Conservation (phyloP, 2,797 vertebrate species). For the Leontopithecus rosalia region DNA sequence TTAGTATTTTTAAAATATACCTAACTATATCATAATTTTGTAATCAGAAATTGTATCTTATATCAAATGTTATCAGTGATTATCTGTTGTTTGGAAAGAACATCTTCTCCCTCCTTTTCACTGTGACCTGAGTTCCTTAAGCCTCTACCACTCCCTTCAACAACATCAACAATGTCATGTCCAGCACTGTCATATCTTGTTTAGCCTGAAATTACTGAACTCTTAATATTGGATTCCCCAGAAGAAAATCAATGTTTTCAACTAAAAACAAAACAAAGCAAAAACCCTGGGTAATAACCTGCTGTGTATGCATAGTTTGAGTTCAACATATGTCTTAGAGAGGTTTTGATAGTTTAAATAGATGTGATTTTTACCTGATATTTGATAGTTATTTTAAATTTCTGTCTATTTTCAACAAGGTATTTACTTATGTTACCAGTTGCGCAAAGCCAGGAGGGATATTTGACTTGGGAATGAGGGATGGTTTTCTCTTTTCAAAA, state of each 20-base stretch:
- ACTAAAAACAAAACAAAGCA: neutral
- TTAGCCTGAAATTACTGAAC: conserved; percentile 3
- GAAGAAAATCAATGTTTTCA: conserved; percentile 6
- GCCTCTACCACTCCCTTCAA: neutral
- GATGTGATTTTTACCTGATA: neutral
- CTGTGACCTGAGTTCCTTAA: neutral
- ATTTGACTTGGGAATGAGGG: neutral
- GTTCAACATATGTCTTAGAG: conserved; percentile 1
- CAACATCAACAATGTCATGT: neutral
- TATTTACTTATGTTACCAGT: neutral
- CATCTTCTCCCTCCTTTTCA: neutral
- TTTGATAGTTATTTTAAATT: conserved; percentile 32
- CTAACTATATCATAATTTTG: neutral
- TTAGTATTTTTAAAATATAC: neutral
- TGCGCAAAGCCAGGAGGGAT: neutral
- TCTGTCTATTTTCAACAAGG: conserved; percentile 15
- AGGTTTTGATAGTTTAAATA: conserved; percentile 25
- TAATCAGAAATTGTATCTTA: neutral
- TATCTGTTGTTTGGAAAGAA: neutral
- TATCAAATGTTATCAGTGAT: neutral
- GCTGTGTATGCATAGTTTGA: neutral
- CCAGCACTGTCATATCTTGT: neutral
- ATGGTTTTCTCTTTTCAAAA: neutral
- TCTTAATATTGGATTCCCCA: neutral
- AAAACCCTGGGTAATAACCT: neutral